Percentiles rank a stretch among this genome's conserved stretches.
phyloP scores from a whole-genome alignment of 2,797 vertebrate genomes.

The Acanthiza pusilla region DNA sequence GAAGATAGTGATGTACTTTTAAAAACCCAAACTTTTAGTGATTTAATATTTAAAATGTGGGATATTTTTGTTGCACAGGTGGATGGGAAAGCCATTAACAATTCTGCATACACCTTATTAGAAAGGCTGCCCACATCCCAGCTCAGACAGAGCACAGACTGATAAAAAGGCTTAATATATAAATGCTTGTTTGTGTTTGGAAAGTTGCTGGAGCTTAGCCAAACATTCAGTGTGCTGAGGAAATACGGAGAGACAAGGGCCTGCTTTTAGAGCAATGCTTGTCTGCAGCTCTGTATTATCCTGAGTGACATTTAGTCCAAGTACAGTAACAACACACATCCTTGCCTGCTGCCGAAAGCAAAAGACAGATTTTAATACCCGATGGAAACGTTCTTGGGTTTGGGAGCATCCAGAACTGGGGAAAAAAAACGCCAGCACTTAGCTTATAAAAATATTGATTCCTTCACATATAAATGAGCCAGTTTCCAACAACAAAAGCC shows the following conservation, averaged over 20 bases:
- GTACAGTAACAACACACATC: constrained; percentile 36
- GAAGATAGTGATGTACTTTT: background rate
- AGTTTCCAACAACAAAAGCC: background rate
- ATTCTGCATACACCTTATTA: constrained; percentile 32
- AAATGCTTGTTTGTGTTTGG: constrained; percentile 64
- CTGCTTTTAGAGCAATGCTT: constrained; percentile 49
- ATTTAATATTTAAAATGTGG: background rate
- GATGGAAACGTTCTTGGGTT: background rate
- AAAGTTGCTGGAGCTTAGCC: constrained; percentile 59
- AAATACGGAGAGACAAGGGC: constrained; percentile 61
- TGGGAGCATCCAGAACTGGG: background rate
- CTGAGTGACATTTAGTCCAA: constrained; percentile 55
- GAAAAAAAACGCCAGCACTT: background rate
- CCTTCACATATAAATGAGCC: background rate
- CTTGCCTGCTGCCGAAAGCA: constrained; percentile 10
- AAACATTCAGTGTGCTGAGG: constrained; percentile 41
- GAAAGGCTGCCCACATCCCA: constrained; percentile 47
- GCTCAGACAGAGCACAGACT: constrained; percentile 52
- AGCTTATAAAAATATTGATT: background rate
- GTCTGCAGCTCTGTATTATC: constrained; percentile 57
- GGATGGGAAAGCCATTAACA: constrained; percentile 18
- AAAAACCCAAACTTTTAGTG: background rate
- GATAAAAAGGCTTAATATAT: constrained; percentile 61
- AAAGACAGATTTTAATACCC: constrained; percentile 33
- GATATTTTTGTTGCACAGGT: background rate